Conservation (phyloP, 2,888 invertebrate species). For the Xylota segnis region DNA sequence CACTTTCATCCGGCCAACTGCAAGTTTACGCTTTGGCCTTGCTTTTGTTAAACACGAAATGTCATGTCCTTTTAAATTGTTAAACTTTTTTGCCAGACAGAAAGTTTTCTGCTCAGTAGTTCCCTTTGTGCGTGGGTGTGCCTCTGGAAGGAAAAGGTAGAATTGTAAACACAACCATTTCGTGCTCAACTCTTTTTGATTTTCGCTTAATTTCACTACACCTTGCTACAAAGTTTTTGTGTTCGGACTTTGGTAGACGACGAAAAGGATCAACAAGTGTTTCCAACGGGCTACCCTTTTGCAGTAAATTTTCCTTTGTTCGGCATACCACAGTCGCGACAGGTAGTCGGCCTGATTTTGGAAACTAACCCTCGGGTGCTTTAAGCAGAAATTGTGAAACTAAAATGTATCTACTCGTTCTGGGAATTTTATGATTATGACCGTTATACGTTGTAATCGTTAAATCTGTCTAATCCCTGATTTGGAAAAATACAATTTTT, state of each 20-base stretch:
- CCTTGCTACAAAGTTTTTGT: constrained; percentile 13
- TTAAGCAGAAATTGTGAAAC: constrained; percentile 11
- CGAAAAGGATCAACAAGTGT: constrained; percentile 57
- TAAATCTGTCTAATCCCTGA: constrained; percentile 2
- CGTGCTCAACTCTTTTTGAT: background rate
- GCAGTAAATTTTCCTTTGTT: background rate
- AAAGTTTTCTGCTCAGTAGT: constrained; percentile 6
- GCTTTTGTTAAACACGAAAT: background rate
- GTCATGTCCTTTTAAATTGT: constrained; percentile 14
- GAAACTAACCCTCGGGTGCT: constrained; percentile 3
- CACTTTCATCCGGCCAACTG: background rate
- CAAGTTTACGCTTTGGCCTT: background rate
- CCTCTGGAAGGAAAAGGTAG: background rate
- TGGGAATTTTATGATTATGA: constrained; percentile 11
- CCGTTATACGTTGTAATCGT: background rate
- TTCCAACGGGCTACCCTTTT: constrained; percentile 12
- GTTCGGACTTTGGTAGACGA: constrained; percentile 9
- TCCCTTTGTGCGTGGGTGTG: background rate
- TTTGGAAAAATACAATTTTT: constrained; percentile 13
- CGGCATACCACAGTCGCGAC: background rate
- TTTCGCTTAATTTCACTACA: constrained; percentile 11
- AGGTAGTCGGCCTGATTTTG: constrained; percentile 45
- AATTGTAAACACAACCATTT: background rate
- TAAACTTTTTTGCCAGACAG: background rate
- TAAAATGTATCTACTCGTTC: background rate